These are phyloP conservation scores for Spondyliosoma cantharus DNA, from an alignment of 2,797 vertebrate genomes.

Conservation along the genomic window DNA sequence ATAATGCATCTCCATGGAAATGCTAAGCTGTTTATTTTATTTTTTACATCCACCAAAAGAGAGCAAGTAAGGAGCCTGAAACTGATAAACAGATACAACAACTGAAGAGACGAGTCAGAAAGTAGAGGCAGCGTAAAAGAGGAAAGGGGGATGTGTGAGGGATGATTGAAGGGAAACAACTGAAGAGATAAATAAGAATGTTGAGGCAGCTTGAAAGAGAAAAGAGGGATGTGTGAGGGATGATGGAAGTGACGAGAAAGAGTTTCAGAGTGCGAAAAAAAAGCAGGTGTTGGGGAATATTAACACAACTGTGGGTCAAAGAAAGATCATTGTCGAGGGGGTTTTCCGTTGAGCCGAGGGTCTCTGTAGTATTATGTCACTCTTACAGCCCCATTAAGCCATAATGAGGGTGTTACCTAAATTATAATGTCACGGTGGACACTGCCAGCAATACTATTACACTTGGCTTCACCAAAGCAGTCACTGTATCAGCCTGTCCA, in stretches of 20 bases:
- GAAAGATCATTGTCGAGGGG: conserved; percentile 55
- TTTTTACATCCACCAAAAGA: not conserved
- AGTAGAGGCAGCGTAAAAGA: not conserved
- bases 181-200: not conserved
- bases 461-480: conserved; percentile 58
- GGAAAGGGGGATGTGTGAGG: not conserved
- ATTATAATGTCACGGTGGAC: conserved; percentile 66
- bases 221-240: not conserved
- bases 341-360: conserved; percentile 70
- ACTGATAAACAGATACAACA: not conserved
- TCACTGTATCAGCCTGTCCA: conserved; percentile 50
- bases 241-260: not conserved
- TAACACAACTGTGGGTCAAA: conserved; percentile 59
- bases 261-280: conserved; percentile 1
- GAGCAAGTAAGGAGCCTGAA: not conserved
- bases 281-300: conserved; percentile 57
- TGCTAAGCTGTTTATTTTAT: conserved; percentile 45
- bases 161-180: not conserved
- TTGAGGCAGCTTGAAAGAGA: not conserved
- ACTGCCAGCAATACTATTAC: conserved; percentile 71
- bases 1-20: conserved; percentile 61
- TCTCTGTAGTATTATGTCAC: conserved; percentile 80
- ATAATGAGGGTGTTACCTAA: conserved; percentile 76
- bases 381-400: conserved; percentile 67
- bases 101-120: not conserved